Conservation (phyloP, 2,797 vertebrate species). For the Echeneis naucrates region DNA sequence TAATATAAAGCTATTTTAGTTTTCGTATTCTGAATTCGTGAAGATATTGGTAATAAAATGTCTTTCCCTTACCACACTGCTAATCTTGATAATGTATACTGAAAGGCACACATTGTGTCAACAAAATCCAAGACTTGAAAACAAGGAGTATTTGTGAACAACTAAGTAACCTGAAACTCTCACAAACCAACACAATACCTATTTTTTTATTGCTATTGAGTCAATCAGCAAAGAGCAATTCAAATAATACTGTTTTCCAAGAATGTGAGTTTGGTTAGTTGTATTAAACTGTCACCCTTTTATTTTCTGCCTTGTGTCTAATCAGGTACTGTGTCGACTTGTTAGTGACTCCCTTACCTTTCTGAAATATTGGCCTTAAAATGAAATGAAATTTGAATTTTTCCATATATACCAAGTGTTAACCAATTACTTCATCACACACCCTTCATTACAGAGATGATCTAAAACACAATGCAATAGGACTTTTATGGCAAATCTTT, state of each 20-base stretch:
- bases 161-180: slow-evolving; percentile 24
- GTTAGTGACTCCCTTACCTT: neutral
- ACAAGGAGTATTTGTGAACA: slow-evolving; percentile 25
- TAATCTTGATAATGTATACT: slow-evolving; percentile 33
- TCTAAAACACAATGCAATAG: slow-evolving; percentile 38
- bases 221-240: slow-evolving; percentile 26
- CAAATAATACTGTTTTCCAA: neutral
- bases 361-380: slow-evolving; percentile 5
- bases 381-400: slow-evolving; percentile 18
- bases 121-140: slow-evolving; percentile 36
- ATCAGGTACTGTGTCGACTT: neutral
- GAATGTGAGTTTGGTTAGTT: neutral
- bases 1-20: neutral
- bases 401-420: slow-evolving; percentile 19
- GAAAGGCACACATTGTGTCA: slow-evolving; percentile 47
- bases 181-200: slow-evolving; percentile 26
- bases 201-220: slow-evolving; percentile 31
- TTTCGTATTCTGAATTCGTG: neutral
- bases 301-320: neutral
- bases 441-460: slow-evolving; percentile 22
- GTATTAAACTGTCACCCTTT: neutral
- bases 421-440: slow-evolving; percentile 15
- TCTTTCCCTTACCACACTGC: slow-evolving; percentile 11
- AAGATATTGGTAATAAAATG: slow-evolving; percentile 13
- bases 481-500: slow-evolving; percentile 69